A percentile compares a stretch with the other conserved stretches of the same genome.
phyloP scores from a whole-genome alignment of 2,888 invertebrate species.

The Lochmaea capreae region DNA sequence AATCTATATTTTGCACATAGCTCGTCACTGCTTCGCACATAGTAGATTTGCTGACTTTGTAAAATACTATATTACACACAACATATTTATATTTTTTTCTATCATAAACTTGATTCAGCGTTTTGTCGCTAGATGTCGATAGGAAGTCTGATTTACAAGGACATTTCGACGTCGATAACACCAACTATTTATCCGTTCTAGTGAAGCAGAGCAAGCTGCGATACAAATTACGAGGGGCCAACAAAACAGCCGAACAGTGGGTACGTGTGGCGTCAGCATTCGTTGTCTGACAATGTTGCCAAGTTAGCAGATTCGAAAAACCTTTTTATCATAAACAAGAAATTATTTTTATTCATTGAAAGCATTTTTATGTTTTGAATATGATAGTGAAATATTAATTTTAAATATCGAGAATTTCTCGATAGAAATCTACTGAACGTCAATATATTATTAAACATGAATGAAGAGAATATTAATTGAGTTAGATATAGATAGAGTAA shows the following conservation, averaged over 20 bases:
- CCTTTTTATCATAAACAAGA: neutral
- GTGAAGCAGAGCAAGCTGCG: constrained; percentile 2
- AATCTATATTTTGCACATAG: too few species aligned
- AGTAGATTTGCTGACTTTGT: too few species aligned
- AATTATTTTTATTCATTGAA: neutral
- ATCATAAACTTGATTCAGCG: neutral
- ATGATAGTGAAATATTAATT: too few species aligned
- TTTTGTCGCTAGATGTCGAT: constrained; percentile 6
- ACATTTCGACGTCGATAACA: constrained; percentile 15
- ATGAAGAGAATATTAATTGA: too few species aligned
- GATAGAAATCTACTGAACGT: too few species aligned
- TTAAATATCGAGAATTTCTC: too few species aligned
- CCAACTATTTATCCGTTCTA: constrained; percentile 12
- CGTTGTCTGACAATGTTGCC: constrained; percentile 11
- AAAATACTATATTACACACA: too few species aligned
- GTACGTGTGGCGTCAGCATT: constrained; percentile 22
- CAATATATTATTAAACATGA: too few species aligned
- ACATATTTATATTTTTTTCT: neutral
- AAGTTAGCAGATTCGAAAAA: neutral
- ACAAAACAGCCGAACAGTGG: constrained; percentile 14
- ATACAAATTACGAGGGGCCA: constrained; percentile 11
- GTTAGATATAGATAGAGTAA: too few species aligned
- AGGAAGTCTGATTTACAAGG: neutral
- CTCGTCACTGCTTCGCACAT: too few species aligned
- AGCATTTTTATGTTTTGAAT: neutral